A percentile compares a stretch with the other conserved stretches of the same genome.
Evolutionary conservation across 2,888 invertebrate species (phyloP).

Genomic region (Hemicrepidius hirtus): DNA sequence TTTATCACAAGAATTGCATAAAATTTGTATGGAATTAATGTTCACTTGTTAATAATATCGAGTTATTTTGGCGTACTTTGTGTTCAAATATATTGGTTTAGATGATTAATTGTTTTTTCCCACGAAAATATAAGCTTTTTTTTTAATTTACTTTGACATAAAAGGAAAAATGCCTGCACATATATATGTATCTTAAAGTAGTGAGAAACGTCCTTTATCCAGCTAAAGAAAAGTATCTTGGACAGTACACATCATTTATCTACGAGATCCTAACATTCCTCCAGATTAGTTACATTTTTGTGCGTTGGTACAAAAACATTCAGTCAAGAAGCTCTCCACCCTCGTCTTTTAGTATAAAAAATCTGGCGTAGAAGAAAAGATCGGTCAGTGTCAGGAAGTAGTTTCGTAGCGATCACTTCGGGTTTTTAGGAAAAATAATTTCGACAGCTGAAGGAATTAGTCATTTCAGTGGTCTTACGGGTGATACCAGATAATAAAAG

Average conservation of each 20-base stretch:
- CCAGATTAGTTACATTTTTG: slow-evolving; percentile 23
- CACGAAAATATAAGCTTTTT: not conserved
- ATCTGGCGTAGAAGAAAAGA: slow-evolving; percentile 4
- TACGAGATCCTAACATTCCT: slow-evolving; percentile 20
- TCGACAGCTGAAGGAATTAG: not conserved
- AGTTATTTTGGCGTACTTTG: not conserved
- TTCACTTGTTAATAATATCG: not conserved
- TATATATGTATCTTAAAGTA: not conserved
- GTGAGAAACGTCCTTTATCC: slow-evolving; percentile 3
- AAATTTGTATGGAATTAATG: slow-evolving; percentile 17
- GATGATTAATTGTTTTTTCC: no score
- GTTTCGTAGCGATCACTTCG: not conserved
- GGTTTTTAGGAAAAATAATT: slow-evolving; percentile 6
- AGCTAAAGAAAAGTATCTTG: slow-evolving; percentile 10
- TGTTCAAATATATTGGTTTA: not conserved
- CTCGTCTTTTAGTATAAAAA: slow-evolving; percentile 16
- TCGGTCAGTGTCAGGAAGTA: slow-evolving; percentile 11
- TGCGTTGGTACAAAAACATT: slow-evolving; percentile 20
- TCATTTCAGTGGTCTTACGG: not conserved
- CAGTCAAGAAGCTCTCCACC: slow-evolving; percentile 12
- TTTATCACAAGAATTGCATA: slow-evolving; percentile 1
- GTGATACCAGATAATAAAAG: slow-evolving; percentile 15
- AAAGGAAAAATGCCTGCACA: not conserved
- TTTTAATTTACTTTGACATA: slow-evolving; percentile 3
- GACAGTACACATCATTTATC: slow-evolving; percentile 25